Evolutionary conservation across 2,888 invertebrate species (phyloP), one percentile per base, ranked within the genome.

Genomic region (Amphipyra berbera): DNA sequence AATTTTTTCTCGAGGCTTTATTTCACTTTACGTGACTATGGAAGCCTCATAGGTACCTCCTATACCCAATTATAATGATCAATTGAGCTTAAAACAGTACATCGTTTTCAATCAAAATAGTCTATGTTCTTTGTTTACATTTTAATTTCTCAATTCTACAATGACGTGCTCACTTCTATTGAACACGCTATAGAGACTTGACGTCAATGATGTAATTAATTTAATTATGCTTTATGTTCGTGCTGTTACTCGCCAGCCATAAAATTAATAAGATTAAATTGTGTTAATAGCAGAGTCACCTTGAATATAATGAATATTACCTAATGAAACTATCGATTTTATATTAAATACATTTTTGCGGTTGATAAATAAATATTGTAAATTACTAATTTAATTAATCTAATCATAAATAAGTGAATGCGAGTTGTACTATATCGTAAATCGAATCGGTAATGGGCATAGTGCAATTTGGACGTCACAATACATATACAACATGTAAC

Each of bases 181-280:
- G 21, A 33, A 41, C 54, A 38, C 54, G 27, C 53, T 21, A 37
- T 15, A 10, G 5, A 30, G 21, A 45, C 15, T 44, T 42, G 21
- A 21, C 38, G 50, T 41, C 27, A 27, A n/a, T 52, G 9, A 53
- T 41, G n/a, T n/a, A n/a, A n/a, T 56, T 68, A 62, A 62, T 48
- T 52, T 21, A 33, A 37, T 27, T n/a, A n/a, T n/a, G n/a, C n/a
- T 44, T 21, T n/a, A 37, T 66, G 15, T 15, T 50, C 40, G 57
- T 38, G 56, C 38, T 21, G 40, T 33, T 53, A n/a, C 15, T 33
- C 10, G 37, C n/a, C 15, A 30, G n/a, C 41, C 40, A 47, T 61
- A 33, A 57, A 56, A 68, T 61, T 61, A 61, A 61, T 48, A 13
- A 63, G 38, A 53, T 41, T 45, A 10, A 68, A 62, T 50, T 53